Conservation (phyloP, 2,888 invertebrate species). For the Mantis religiosa region DNA sequence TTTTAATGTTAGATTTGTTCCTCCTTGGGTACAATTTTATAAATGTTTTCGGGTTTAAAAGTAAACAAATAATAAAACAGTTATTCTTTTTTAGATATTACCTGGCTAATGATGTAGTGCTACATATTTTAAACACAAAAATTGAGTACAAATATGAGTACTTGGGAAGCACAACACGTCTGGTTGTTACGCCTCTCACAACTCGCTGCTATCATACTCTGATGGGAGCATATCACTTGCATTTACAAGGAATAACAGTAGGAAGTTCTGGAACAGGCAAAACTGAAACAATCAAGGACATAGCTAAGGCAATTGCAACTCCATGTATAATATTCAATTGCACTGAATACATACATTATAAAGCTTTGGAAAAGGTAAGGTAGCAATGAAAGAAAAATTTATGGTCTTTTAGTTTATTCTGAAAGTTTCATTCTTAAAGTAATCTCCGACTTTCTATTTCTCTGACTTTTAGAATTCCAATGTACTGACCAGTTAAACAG, state of each 20-base stretch:
- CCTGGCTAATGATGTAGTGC: conserved; percentile 57
- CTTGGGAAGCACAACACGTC: conserved; percentile 72
- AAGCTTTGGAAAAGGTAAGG: conserved; percentile 70
- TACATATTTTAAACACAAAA: conserved; percentile 74
- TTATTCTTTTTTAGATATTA: conserved; percentile 52
- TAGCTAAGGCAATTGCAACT: conserved; percentile 87
- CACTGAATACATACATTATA: conserved; percentile 79
- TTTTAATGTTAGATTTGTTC: too few species aligned
- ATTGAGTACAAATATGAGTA: conserved; percentile 81
- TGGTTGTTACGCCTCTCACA: conserved; percentile 71
- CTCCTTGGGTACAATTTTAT: too few species aligned
- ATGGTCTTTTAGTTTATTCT: too few species aligned
- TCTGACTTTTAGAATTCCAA: too few species aligned
- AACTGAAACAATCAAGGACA: conserved; percentile 88
- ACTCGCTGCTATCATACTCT: conserved; percentile 79
- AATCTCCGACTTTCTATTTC: too few species aligned
- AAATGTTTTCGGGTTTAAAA: too few species aligned
- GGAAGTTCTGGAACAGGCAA: conserved; percentile 86
- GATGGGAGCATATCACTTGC: conserved; percentile 76
- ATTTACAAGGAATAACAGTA: conserved; percentile 80
- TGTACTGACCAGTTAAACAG: too few species aligned
- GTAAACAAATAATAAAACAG: neutral
- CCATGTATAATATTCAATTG: conserved; percentile 87
- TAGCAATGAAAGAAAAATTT: too few species aligned
- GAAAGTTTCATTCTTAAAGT: too few species aligned